Evolutionary conservation across 2,113 vertebrate species (phyloP).

Genomic region (Cheilinus undulatus): DNA sequence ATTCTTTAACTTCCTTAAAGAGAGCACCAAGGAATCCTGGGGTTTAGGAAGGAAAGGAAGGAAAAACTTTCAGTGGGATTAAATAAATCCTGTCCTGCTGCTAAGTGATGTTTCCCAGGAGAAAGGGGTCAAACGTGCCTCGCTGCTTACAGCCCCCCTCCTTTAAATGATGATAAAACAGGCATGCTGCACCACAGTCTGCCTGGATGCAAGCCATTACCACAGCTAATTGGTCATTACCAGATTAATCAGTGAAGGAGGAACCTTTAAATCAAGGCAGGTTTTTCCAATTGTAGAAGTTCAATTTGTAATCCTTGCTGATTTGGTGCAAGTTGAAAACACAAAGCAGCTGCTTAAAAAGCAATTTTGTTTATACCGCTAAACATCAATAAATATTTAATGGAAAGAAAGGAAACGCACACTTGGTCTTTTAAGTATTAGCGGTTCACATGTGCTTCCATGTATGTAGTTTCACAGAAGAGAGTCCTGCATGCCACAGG

Average conservation of each 20-base stretch:
- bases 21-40: constrained; percentile 21
- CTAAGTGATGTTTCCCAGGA: constrained; percentile 62
- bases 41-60: constrained; percentile 1
- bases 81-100: constrained; percentile 64
- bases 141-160: constrained; percentile 32
- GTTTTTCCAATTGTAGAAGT: constrained; percentile 21
- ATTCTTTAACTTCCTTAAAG: constrained; percentile 43
- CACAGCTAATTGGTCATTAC: constrained; percentile 72
- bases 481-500: constrained; percentile 29
- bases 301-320: constrained; percentile 6
- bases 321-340: neutral
- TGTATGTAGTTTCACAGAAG: constrained; percentile 37
- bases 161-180: constrained; percentile 76
- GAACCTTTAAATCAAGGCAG: constrained; percentile 31
- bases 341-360: neutral
- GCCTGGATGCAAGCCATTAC: constrained; percentile 68
- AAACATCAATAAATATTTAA: constrained; percentile 5
- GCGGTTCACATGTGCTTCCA: constrained; percentile 2
- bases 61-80: constrained; percentile 42
- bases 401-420: neutral
- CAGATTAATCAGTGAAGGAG: constrained; percentile 62
- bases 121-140: constrained; percentile 58
- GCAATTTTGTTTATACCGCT: neutral
- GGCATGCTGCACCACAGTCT: constrained; percentile 43
- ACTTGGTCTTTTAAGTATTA: constrained; percentile 11